These are phyloP conservation scores for Albula goreensis DNA, from an alignment of 2,113 vertebrate species.

Conservation along the genomic window DNA sequence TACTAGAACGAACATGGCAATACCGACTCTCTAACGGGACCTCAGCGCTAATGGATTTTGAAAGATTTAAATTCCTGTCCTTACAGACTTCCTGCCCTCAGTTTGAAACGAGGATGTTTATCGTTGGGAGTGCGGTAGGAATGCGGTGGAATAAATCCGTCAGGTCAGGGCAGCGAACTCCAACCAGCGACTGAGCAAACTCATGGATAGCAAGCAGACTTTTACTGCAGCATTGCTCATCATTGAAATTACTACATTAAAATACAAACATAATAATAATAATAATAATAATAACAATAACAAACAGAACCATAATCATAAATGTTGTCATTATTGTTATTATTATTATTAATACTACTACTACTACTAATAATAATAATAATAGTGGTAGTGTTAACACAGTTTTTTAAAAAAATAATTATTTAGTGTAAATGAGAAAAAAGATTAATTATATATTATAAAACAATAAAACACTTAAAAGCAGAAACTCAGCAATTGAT, in stretches of 20 bases:
- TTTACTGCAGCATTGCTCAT: not conserved
- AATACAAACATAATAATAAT: not conserved
- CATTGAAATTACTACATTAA: not conserved
- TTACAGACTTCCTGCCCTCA: slow-evolving; percentile 67
- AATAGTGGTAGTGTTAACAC: not conserved
- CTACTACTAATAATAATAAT: not conserved
- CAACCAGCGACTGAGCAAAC: slow-evolving; percentile 9
- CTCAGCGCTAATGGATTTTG: slow-evolving; percentile 54
- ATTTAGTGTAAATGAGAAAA: not conserved
- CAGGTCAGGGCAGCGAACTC: slow-evolving; percentile 57
- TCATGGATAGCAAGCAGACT: not conserved
- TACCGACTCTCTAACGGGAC: slow-evolving; percentile 38
- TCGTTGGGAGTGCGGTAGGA: slow-evolving; percentile 63
- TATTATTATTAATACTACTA: slow-evolving; percentile 10
- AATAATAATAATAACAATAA: not conserved
- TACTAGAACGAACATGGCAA: slow-evolving; percentile 24
- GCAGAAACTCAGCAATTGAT: not conserved
- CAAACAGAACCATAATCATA: not conserved
- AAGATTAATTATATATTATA: not conserved
- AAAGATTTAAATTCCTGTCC: slow-evolving; percentile 69
- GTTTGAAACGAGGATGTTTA: slow-evolving; percentile 71
- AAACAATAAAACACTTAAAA: not conserved
- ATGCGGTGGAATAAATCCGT: slow-evolving; percentile 64
- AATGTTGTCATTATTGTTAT: not conserved
- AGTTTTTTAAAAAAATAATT: not conserved